These are phyloP conservation scores for Psilopogon haemacephalus DNA, from an alignment of 2,113 vertebrate genomes.

Conservation along the genomic window DNA sequence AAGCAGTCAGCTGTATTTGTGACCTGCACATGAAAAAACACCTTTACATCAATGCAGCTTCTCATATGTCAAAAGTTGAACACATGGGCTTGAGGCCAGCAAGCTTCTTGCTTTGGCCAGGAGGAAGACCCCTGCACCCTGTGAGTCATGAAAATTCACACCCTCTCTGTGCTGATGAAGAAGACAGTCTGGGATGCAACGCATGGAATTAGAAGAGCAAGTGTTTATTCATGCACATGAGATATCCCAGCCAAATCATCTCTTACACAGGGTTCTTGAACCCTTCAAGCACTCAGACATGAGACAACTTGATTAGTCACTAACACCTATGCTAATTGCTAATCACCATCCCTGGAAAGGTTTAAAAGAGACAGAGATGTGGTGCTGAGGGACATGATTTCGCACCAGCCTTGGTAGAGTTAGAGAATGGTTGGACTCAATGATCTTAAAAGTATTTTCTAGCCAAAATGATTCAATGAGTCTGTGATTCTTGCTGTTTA, in stretches of 20 bases:
- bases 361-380: no score
- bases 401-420: no score
- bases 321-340: neutral
- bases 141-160: neutral
- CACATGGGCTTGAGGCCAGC: fast-evolving
- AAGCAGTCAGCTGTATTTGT: neutral
- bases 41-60: neutral
- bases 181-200: neutral
- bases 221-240: neutral
- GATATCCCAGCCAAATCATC: neutral
- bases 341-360: no score
- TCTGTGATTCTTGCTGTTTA: neutral
- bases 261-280: neutral
- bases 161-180: fast-evolving
- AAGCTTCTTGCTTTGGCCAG: neutral
- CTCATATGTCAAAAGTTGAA: fast-evolving
- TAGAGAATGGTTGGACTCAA: no score
- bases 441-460: no score
- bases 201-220: neutral
- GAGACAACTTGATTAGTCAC: neutral
- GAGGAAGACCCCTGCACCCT: fast-evolving
- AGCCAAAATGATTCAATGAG: no score
- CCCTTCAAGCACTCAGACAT: neutral
- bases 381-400: no score
- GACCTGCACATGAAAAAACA: neutral